Evolutionary conservation across 2,113 vertebrate genomes (phyloP), one percentile per base, ranked within the genome.

Genomic region (Halichoeres trimaculatus): DNA sequence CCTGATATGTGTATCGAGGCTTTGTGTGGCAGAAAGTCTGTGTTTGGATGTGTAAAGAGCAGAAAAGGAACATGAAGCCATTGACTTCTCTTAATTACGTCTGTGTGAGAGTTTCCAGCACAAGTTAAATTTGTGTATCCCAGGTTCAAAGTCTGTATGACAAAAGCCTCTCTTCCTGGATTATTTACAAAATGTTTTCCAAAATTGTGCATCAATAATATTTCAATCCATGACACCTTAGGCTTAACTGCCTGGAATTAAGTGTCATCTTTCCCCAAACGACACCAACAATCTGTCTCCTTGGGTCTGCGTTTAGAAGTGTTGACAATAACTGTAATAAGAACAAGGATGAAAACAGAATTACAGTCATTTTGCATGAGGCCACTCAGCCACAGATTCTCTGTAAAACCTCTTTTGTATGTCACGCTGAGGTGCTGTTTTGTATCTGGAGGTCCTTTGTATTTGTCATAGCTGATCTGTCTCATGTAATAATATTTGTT

Each of bases 381-480:
- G 23, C 43, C 30, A 23, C 51, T 38, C 4, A 62, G 72, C 68
- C 41, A 30, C 22, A 68, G 26, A 78, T 47, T 60, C 16, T 74
- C 56, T 72, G 19, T 74, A 22, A 83, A 65, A 58, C 52, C 3
- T 17, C 48, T 72, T 75, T 77, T 60, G 45, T 54, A 16, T 58
- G 79, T 70, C 41, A 41, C 8, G 2, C 8, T 57, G 45, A 69
- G 45, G 59, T 40, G 20, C 38, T 61, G 61, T 63, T 80, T 80
- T 74, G 41, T 71, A 34, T 78, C 76, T 59, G 40, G 55, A 43
- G 65, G 78, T 71, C 43, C 34, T 66, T 60, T 64, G 26, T 68
- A 24, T 87, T 80, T 68, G 60, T 83, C 76, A 73, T 36, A 35
- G 56, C 59, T 60, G 47, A 64, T 74, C 71, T 67, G 59, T 60